Evolutionary conservation across 2,113 vertebrate species (phyloP).

Genomic region (Desmodus rotundus): DNA sequence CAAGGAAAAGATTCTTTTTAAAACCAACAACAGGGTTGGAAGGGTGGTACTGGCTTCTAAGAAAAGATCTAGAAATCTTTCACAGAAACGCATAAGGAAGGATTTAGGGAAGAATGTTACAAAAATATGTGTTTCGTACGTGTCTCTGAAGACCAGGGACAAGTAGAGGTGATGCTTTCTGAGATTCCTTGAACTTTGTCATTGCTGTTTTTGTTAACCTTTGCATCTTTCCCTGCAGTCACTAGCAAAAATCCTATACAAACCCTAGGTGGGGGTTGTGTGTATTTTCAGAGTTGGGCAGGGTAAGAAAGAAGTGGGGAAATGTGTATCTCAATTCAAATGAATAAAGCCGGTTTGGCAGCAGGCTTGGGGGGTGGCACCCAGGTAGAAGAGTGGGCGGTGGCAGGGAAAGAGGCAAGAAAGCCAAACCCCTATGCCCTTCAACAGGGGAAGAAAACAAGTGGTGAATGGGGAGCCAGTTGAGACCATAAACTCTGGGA

Average conservation of each 20-base stretch:
- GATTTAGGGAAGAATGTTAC: neutral
- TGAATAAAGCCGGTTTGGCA: constrained; percentile 34
- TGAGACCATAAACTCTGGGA: neutral
- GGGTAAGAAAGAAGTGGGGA: constrained; percentile 22
- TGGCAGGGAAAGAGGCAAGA: constrained; percentile 20
- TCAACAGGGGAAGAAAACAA: neutral
- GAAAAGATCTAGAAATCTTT: constrained; percentile 14
- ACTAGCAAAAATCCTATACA: constrained; percentile 6
- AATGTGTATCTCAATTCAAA: constrained; percentile 32
- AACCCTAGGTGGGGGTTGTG: neutral
- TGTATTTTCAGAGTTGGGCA: constrained; percentile 15
- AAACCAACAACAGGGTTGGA: neutral
- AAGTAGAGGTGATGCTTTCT: neutral
- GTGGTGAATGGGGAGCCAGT: neutral
- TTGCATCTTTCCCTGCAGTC: constrained; percentile 3
- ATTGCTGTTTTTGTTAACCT: neutral
- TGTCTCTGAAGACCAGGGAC: neutral
- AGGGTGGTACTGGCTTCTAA: constrained; percentile 21
- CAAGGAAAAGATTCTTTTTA: neutral
- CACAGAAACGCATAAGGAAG: constrained; percentile 13
- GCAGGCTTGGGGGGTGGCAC: constrained; percentile 2
- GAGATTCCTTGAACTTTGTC: constrained; percentile 5
- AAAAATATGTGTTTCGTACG: neutral
- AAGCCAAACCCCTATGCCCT: neutral
- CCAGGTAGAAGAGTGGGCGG: neutral